These are phyloP conservation scores for Hirudo medicinalis DNA, from an alignment of 1,140 invertebrate genomes.

Conservation along the genomic window DNA sequence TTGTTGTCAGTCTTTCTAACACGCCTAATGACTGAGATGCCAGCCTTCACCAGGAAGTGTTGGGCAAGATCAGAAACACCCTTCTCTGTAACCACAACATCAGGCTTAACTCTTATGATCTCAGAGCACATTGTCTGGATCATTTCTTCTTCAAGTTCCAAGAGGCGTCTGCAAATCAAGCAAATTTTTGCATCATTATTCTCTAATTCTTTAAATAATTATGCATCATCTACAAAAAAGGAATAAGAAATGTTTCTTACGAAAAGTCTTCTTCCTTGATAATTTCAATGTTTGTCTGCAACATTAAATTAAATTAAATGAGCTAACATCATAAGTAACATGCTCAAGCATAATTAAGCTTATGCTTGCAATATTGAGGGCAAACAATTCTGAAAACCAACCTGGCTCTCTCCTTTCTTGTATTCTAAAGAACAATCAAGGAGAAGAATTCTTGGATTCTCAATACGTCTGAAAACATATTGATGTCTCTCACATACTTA, in stretches of 20 bases:
- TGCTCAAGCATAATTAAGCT: background rate
- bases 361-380: background rate
- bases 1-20: conserved; percentile 94
- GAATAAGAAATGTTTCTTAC: conserved; percentile 29
- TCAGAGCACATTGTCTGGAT: conserved; percentile 83
- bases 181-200: conserved; percentile 7
- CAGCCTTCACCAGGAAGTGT: conserved; percentile 56
- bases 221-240: background rate
- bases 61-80: conserved; percentile 66
- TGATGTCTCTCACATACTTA: background rate
- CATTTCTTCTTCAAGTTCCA: conserved; percentile 77
- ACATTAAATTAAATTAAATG: conserved; percentile 21
- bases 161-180: conserved; percentile 30
- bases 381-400: conserved; percentile 24
- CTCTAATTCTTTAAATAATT: background rate
- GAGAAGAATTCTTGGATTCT: conserved; percentile 86
- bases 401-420: conserved; percentile 91
- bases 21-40: conserved; percentile 79
- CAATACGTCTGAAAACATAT: conserved; percentile 55
- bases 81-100: conserved; percentile 95
- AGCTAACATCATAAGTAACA: background rate
- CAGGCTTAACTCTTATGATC: conserved; percentile 85
- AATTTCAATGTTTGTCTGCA: conserved; percentile 88
- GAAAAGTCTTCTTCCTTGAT: conserved; percentile 89
- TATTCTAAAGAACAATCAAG: conserved; percentile 93